Evolutionary conservation across 1,140 invertebrate species (phyloP), one percentile per base, ranked within the genome.

Genomic region (Spodoptera litura): DNA sequence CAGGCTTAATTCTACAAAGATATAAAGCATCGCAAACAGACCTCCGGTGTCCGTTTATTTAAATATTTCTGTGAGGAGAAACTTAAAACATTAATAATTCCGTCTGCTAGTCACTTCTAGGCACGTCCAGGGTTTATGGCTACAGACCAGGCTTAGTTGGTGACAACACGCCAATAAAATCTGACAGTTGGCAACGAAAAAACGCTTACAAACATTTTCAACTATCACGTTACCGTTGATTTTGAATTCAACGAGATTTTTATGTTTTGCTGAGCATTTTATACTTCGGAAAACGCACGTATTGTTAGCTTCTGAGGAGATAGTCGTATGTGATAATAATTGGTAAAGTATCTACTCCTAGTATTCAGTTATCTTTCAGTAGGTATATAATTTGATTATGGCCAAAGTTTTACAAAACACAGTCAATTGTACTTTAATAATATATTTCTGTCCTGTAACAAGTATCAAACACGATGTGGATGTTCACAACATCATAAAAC

Each of bases 141-240:
- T 52, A 44, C 62, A 71, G 83, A 88, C 91, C 85, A 89, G 84
- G 88, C 88, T 91, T 90, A 93, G 86, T 85, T 77, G 84, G 79
- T 84, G 81, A 85, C 85, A 84, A 88, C 83, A 87, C 85, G 89
- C 91, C 91, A 91, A 93, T 91, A 93, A 75, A 93, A 88, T 89
- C 84, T 93, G 90, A 91, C 90, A 90, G 86, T 91, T 91, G 89
- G 89, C 89, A 90, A 86, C 83, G 66, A 78, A 87, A 89, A 88
- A 89, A 84, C 82, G 87, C 87, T 88, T 88, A 91, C 82, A 44
- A 8, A 44, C 38, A 87, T 84, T 89, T 87, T 89, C 83, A 77
- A 81, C 78, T 52, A 44, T 38, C n/a, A 52, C 15, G 10, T 20
- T 74, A 51, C 38, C 38, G 38, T 52, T 10, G 58, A 31, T 52